Evolutionary conservation across 2,113 vertebrate genomes (phyloP).

Genomic region (Chloebia gouldiae): DNA sequence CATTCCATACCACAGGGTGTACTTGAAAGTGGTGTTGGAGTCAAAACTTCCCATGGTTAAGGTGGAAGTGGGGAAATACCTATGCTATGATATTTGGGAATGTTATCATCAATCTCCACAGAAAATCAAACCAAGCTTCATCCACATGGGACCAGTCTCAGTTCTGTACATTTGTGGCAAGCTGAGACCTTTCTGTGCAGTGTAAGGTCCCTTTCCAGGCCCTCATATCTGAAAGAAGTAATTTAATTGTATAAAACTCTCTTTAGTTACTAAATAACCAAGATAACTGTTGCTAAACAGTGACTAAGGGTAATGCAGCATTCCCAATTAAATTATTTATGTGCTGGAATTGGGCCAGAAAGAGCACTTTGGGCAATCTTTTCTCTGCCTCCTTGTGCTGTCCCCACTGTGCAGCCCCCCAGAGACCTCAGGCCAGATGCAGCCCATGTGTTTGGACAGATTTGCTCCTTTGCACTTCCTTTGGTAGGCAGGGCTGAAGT

Average conservation of each 20-base stretch:
- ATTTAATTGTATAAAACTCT: neutral
- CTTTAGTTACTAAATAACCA: neutral
- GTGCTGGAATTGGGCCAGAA: neutral
- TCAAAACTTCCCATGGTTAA: neutral
- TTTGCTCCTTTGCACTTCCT: neutral
- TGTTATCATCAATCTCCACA: neutral
- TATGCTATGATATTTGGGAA: neutral
- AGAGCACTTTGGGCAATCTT: neutral
- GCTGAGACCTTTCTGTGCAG: neutral
- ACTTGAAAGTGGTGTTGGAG: neutral
- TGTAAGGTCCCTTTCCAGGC: neutral
- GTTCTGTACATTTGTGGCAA: neutral
- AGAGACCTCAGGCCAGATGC: neutral
- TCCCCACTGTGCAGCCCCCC: neutral
- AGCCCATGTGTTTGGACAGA: neutral
- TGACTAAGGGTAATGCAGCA: neutral
- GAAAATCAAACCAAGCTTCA: neutral
- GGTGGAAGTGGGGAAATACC: neutral
- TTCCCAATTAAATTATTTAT: neutral
- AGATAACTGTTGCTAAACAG: neutral
- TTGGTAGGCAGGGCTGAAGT: neutral
- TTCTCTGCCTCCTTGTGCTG: neutral
- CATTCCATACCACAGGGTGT: neutral
- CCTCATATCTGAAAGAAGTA: neutral
- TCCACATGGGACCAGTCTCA: neutral